Evolutionary conservation across 1,140 invertebrate genomes (phyloP).

Genomic region (Dermatophagoides farinae): DNA sequence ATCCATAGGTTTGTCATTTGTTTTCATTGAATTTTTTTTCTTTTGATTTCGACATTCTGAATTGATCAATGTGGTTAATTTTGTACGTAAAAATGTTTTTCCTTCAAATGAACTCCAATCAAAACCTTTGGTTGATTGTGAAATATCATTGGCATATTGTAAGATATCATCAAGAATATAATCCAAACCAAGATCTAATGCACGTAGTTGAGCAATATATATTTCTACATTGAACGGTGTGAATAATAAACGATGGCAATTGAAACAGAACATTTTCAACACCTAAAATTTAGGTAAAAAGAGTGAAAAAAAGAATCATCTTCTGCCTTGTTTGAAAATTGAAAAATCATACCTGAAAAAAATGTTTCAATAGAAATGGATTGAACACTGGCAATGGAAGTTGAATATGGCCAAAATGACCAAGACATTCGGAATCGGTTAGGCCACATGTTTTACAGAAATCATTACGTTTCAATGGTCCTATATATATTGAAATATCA

Average conservation of each 20-base stretch:
- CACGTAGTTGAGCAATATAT: constrained; percentile 46
- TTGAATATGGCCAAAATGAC: constrained; percentile 86
- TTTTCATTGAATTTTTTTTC: not conserved
- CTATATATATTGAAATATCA: constrained; percentile 21
- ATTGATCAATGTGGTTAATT: constrained; percentile 14
- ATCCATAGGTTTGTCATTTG: not conserved
- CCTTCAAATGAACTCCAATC: not conserved
- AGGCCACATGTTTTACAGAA: constrained; percentile 61
- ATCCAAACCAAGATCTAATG: constrained; percentile 50
- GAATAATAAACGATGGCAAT: constrained; percentile 28
- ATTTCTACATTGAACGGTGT: constrained; percentile 24
- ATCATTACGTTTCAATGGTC: constrained; percentile 33
- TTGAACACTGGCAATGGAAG: constrained; percentile 77
- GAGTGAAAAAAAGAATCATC: not conserved
- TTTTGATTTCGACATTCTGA: not conserved
- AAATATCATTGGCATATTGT: constrained; percentile 17
- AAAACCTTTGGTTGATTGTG: not conserved
- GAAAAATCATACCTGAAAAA: constrained; percentile 36
- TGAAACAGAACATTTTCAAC: constrained; percentile 35
- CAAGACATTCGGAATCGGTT: constrained; percentile 47
- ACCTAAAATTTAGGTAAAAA: constrained; percentile 27
- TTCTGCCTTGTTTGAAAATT: not conserved
- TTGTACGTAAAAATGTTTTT: not conserved
- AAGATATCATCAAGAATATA: constrained; percentile 42
- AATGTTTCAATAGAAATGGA: constrained; percentile 59